These are phyloP conservation scores for Ploceus nigricollis DNA, from an alignment of 2,113 vertebrate species.

Conservation along the genomic window DNA sequence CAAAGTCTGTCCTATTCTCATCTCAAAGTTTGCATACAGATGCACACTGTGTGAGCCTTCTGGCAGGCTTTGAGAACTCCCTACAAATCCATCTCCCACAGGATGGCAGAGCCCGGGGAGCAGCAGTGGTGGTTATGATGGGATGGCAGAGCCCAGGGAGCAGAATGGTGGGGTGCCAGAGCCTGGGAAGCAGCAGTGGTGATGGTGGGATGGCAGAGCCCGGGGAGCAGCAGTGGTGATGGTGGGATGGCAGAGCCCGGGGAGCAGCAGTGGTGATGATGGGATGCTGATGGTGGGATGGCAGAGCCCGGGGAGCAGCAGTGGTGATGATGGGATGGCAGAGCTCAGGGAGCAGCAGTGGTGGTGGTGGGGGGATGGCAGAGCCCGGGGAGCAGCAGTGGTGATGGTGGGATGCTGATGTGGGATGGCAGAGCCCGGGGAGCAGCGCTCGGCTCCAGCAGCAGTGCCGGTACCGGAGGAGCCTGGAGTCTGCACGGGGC, in stretches of 20 bases:
- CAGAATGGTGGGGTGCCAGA: not conserved
- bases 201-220: not conserved
- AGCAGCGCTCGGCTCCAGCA: not conserved
- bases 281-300: rapidly evolving
- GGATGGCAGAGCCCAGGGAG: not conserved
- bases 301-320: not conserved
- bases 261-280: no score
- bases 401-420: rapidly evolving
- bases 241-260: not conserved
- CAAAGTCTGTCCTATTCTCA: not conserved
- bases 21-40: not conserved
- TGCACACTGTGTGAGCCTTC: not conserved
- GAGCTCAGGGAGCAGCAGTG: not conserved
- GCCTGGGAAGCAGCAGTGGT: rapidly evolving
- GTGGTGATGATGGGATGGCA: not conserved
- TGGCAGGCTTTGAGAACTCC: not conserved
- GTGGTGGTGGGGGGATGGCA: not conserved
- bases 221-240: no score
- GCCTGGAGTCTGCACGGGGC: rapidly evolving
- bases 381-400: rapidly evolving
- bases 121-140: no score
- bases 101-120: not conserved
- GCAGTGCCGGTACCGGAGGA: rapidly evolving
- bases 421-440: no score
- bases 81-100: not conserved